Percentiles rank a stretch among this genome's conserved stretches.
Evolutionary conservation across 1,140 invertebrate genomes (phyloP).

Genomic region (Trypoxylus dichotomus): DNA sequence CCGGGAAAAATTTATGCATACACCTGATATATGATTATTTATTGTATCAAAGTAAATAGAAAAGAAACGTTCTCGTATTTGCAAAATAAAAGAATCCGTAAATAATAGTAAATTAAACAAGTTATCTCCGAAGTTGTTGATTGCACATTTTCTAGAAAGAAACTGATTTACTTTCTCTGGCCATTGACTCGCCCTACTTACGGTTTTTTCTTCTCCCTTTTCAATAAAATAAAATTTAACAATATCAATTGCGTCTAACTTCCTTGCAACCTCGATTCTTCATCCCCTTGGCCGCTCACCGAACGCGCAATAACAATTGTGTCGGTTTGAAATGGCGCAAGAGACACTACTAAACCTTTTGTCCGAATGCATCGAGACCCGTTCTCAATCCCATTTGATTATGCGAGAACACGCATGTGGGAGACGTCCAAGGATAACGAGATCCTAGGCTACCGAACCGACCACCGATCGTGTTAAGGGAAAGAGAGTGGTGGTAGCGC

Average conservation of each 20-base stretch:
- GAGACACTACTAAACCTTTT: slow-evolving; percentile 44
- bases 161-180: no score
- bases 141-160: no score
- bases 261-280: neutral
- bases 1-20: no score
- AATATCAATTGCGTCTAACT: slow-evolving; percentile 11
- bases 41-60: no score
- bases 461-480: neutral
- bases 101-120: no score
- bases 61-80: no score
- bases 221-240: slow-evolving; percentile 9
- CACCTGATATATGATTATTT: no score
- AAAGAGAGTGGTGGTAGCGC: neutral
- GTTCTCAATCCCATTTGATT: slow-evolving; percentile 45
- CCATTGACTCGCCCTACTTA: no score
- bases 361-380: slow-evolving; percentile 41
- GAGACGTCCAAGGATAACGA: slow-evolving; percentile 38
- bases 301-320: slow-evolving; percentile 25
- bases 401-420: slow-evolving; percentile 46
- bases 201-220: neutral
- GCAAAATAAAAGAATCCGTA: no score
- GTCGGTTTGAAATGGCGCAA: slow-evolving; percentile 1
- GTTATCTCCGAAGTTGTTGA: no score
- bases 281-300: slow-evolving; percentile 5
- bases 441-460: neutral